Evolutionary conservation across 2,888 invertebrate species (phyloP).

Genomic region (Parelbella ahira): DNA sequence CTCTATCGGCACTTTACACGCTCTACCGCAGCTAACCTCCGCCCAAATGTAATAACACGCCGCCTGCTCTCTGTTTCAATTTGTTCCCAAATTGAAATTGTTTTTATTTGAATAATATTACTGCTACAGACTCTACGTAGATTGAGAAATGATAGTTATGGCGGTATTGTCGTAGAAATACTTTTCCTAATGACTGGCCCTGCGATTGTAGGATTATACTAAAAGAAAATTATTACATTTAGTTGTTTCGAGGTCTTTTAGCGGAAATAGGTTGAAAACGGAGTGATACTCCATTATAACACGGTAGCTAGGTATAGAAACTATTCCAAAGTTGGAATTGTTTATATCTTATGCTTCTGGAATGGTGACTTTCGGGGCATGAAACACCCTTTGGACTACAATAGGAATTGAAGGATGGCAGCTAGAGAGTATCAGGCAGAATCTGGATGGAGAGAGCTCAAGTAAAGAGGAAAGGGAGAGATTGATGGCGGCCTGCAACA

Average conservation of each 20-base stretch:
- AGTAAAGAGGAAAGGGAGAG: too few species aligned
- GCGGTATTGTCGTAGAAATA: slow-evolving; percentile 38
- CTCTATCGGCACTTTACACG: slow-evolving; percentile 78
- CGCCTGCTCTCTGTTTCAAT: slow-evolving; percentile 79
- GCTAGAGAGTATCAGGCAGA: too few species aligned
- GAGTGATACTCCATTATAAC: too few species aligned
- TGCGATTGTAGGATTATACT: slow-evolving; percentile 6
- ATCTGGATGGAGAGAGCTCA: too few species aligned
- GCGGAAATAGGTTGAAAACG: not conserved
- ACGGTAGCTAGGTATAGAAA: too few species aligned
- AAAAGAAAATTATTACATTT: not conserved
- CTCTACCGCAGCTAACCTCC: slow-evolving; percentile 76
- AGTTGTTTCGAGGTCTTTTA: slow-evolving; percentile 3
- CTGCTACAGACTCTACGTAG: slow-evolving; percentile 40
- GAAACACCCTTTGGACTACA: too few species aligned
- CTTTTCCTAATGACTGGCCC: slow-evolving; percentile 25
- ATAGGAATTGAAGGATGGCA: too few species aligned
- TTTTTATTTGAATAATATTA: slow-evolving; percentile 81
- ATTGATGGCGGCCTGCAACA: too few species aligned
- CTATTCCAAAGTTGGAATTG: too few species aligned
- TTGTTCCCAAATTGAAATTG: slow-evolving; percentile 81
- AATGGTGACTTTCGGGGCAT: too few species aligned
- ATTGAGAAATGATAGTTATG: slow-evolving; percentile 45
- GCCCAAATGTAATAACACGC: slow-evolving; percentile 77
- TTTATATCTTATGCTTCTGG: too few species aligned